Evolutionary conservation across 2,113 vertebrate species (phyloP).

Genomic region (Tinamus guttatus): DNA sequence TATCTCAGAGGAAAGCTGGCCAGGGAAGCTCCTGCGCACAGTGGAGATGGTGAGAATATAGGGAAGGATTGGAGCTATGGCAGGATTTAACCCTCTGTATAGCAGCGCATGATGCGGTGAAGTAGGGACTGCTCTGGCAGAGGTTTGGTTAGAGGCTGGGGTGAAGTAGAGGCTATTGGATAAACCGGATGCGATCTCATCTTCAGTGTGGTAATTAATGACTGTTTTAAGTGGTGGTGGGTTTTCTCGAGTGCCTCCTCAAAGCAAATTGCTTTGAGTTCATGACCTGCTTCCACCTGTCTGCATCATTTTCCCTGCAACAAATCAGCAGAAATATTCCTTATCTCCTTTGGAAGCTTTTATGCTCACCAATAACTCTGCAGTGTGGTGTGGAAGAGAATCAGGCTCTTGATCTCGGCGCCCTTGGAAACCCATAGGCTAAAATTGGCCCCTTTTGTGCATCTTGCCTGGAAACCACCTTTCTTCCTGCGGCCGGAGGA

Average conservation of each 20-base stretch:
- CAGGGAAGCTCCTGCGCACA: neutral
- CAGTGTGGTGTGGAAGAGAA: neutral
- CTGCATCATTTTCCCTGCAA: neutral
- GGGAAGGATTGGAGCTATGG: neutral
- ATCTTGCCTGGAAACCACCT: neutral
- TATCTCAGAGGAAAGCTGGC: neutral
- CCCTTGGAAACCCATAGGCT: fast-evolving
- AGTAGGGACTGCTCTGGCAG: neutral
- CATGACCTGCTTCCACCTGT: neutral
- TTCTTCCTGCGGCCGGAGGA: neutral
- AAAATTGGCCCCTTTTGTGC: neutral
- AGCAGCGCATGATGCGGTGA: neutral
- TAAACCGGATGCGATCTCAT: fast-evolving
- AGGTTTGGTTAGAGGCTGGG: neutral
- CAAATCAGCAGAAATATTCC: neutral
- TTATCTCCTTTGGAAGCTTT: neutral
- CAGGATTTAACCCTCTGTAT: fast-evolving
- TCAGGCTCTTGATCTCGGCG: neutral
- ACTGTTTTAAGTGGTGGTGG: neutral
- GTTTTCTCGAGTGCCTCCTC: fast-evolving
- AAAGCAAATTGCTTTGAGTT: neutral
- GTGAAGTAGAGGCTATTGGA: neutral
- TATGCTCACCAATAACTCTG: neutral
- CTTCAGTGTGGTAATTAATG: neutral
- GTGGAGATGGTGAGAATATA: neutral